Conservation (phyloP, 2,888 invertebrate species). For the Schizotus pectinicornis region DNA sequence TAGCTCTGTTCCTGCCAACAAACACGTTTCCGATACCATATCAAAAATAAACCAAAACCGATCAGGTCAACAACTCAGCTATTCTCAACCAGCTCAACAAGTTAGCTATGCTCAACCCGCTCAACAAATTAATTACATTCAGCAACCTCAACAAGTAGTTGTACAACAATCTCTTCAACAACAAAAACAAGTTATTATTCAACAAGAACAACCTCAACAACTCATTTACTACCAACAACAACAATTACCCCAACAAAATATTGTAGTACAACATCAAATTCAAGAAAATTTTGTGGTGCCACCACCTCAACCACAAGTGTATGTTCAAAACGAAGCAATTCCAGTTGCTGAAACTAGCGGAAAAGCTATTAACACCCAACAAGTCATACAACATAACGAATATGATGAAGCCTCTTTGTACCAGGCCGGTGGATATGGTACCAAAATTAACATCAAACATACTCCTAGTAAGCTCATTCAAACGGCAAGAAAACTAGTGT, state of each 20-base stretch:
- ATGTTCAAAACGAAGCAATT: not conserved
- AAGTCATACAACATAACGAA: slow-evolving; percentile 10
- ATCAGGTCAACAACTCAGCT: not conserved
- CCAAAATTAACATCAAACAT: slow-evolving; percentile 46
- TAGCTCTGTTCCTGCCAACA: slow-evolving; percentile 15
- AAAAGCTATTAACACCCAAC: not conserved
- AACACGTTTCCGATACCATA: slow-evolving; percentile 26
- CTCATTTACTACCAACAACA: slow-evolving; percentile 1
- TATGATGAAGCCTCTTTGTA: slow-evolving; percentile 23
- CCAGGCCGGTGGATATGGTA: slow-evolving; percentile 1
- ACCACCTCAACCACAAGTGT: not conserved
- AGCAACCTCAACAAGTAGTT: slow-evolving; percentile 25
- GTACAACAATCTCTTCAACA: slow-evolving; percentile 16
- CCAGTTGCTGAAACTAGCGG: not conserved
- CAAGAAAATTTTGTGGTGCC: slow-evolving; percentile 11
- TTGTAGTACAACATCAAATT: not conserved
- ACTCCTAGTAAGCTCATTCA: slow-evolving; percentile 61
- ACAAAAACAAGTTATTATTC: slow-evolving; percentile 21
- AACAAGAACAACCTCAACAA: slow-evolving; percentile 19
- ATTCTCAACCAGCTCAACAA: slow-evolving; percentile 18
- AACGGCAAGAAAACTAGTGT: slow-evolving; percentile 66
- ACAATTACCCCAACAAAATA: slow-evolving; percentile 6
- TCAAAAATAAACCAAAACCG: slow-evolving; percentile 29
- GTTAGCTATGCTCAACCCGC: slow-evolving; percentile 6
- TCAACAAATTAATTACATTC: slow-evolving; percentile 12